Evolutionary conservation across 2,797 vertebrate genomes (phyloP), one percentile per base, ranked within the genome.

Genomic region (Sebastes oblongus): DNA sequence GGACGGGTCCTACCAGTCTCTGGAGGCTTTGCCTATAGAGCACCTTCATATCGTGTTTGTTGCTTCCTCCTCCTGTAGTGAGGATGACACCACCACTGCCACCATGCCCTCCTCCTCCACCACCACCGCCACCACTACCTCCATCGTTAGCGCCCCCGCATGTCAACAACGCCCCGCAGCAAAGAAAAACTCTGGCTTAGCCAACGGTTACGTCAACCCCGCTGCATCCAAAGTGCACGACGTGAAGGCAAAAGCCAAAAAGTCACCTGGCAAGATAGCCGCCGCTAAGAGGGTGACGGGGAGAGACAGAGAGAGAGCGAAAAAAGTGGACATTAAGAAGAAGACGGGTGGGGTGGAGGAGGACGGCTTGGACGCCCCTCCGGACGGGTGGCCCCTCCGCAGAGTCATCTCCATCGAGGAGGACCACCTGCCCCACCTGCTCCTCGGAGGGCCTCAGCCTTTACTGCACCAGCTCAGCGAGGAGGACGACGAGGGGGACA

Each of bases 391-490:
- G 46, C 91, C 81, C 1, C 93, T 98, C 30, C 96, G 95, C 29
- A 95, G 98, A 72, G 96, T 99, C 90, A 98, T 99, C 91, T 98
- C 98, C 77, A 97, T 99, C 56, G 98, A 99, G 84, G 97, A 99
- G 88, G 98, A 99, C 88, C 98, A 95, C 82, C 91, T 98, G 12
- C 97, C 97, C 11, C 96, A 97, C 65, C 92, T 98, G 66, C 96
- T 98, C 75, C 96, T 96, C 0, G 93, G 86, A 9, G 87, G 93
- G 14, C 76, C 89, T 46, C 95, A 95, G 73, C 93, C 81, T 10
- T 88, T 96, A 0, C 81, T 96, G 73, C 95, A 92, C 82, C 94
- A 93, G 67, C 96, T 97, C 87, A 93, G 91, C 11, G 96, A 96
- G 80, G 95, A 96, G 81, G 94, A 96, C 0, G 95, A 96, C 0